Evolutionary conservation across 35 echinoderm and acorn worm genomes (phyloP).

Genomic region (Ophioderma brevispina): DNA sequence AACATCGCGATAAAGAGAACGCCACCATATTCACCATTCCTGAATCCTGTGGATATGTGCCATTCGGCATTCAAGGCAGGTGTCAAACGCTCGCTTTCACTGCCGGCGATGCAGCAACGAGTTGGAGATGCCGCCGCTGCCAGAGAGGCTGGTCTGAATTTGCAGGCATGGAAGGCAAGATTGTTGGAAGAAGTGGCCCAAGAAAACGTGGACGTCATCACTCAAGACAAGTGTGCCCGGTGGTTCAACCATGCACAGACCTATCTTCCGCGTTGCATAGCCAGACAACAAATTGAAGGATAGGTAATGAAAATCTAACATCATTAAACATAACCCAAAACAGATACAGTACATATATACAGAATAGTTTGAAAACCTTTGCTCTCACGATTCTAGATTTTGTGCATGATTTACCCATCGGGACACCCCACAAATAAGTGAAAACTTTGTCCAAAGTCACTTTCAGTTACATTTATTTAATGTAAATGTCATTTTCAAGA

Average conservation of each 20-base stretch:
- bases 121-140: conserved; percentile 26
- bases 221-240: conserved; percentile 27
- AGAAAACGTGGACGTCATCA: conserved; percentile 20
- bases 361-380: no score
- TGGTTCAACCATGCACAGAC: conserved; percentile 18
- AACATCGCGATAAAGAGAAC: conserved; percentile 7
- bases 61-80: conserved; percentile 42
- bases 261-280: conserved; percentile 22
- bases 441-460: no score
- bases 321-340: no score
- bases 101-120: neutral
- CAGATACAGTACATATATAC: no score
- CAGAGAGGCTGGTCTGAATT: conserved; percentile 18
- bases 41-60: conserved; percentile 27
- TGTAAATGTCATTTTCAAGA: no score
- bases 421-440: neutral
- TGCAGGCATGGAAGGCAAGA: conserved; percentile 6
- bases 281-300: conserved; percentile 20
- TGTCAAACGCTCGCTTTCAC: neutral
- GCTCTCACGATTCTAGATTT: neutral
- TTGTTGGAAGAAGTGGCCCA: conserved; percentile 8
- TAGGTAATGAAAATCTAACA: neutral
- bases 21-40: conserved; percentile 28
- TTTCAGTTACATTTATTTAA: no score
- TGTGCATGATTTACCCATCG: neutral